Evolutionary conservation across 2,888 invertebrate species (phyloP), one percentile per base, ranked within the genome.

Genomic region (Atrina japonica): DNA sequence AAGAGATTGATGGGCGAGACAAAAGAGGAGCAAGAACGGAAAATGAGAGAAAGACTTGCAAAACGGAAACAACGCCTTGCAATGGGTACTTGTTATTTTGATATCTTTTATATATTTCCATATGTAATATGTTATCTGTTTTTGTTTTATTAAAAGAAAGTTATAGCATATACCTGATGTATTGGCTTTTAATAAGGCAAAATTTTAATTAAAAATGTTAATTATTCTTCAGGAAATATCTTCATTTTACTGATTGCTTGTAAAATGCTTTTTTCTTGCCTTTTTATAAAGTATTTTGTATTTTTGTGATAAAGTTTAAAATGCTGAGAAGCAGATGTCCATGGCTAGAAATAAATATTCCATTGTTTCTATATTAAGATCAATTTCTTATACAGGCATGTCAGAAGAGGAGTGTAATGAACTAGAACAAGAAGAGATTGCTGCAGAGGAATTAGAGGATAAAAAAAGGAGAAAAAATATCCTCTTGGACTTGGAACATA

Each of bases 381-480:
- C 21, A 52, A 40, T 53, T 18, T 45, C 27, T 9, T 35, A 55
- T 49, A 9, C 58, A 86, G 85, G 86, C 21, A 76, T 85, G 82
- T 77, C 83, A 14, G 80, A 84, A 43, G 83, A 83, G 49, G 85
- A 87, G 56, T 81, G 83, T 61, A 75, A 83, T 64, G 59, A 73
- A 56, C 66, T 86, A 60, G 87, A 88, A 64, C 55, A 73, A 64
- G 73, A 86, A 49, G 86, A 88, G 21, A 78, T 79, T 16, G 78
- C 70, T 45, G 55, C 70, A 30, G 85, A 85, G 35, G 83, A 85
- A 45, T 82, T 82, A 47, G 84, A 83, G 61, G 82, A 83, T 41
- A 77, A 70, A 60, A 75, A 82, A 49, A 77, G 69, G 49, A 75
- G 70, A 9, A 75, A 77, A 66, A 86, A 88, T 64, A 78, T 87